phyloP scores from a whole-genome alignment of 2,113 vertebrate genomes.

The Plestiodon gilberti region DNA sequence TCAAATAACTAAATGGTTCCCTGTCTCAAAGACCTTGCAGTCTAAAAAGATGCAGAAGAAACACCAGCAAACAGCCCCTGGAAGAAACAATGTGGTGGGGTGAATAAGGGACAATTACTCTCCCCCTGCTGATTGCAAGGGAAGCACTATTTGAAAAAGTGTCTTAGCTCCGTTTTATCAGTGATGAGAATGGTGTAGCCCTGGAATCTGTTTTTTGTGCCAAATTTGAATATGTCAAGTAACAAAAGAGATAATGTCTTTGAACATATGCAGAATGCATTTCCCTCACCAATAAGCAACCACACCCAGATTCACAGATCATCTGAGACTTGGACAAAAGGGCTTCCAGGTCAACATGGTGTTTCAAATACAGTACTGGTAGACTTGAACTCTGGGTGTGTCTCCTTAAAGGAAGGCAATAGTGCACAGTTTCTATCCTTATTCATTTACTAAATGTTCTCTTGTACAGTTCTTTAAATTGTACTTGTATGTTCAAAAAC shows the following conservation, averaged over 20 bases:
- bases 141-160: too few relatives aligned
- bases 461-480: too few relatives aligned
- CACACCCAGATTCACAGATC: background rate
- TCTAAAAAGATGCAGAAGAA: too few relatives aligned
- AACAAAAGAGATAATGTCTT: background rate
- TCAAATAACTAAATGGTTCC: too few relatives aligned
- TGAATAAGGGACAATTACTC: too few relatives aligned
- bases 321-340: background rate
- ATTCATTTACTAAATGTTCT: too few relatives aligned
- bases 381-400: background rate
- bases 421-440: background rate
- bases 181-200: background rate
- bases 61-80: too few relatives aligned
- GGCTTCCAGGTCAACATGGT: background rate
- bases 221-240: background rate
- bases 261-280: background rate
- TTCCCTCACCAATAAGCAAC: background rate
- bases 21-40: too few relatives aligned
- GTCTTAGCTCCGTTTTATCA: background rate
- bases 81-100: too few relatives aligned
- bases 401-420: background rate
- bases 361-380: too few relatives aligned
- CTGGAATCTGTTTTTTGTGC: background rate
- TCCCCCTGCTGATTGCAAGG: too few relatives aligned
- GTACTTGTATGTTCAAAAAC: too few relatives aligned